Percentiles rank a stretch among this genome's conserved stretches.
Conservation (phyloP, 2,797 vertebrate genomes). For the Delichon dasypus region DNA sequence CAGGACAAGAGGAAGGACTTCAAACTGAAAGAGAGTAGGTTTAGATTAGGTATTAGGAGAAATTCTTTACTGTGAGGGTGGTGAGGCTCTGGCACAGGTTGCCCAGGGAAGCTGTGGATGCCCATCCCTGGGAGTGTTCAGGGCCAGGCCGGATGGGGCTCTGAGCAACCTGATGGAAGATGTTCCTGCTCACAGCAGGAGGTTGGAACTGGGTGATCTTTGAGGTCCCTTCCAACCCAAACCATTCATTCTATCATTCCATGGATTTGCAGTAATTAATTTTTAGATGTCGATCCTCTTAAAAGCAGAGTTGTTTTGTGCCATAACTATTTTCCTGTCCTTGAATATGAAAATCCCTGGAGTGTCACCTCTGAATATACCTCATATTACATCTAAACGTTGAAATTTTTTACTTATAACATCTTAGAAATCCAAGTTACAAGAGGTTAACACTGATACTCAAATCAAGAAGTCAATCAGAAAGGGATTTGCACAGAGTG, state of each 20-base stretch:
- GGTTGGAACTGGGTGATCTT: background rate
- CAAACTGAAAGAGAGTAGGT: background rate
- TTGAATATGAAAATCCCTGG: background rate
- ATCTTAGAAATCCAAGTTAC: background rate
- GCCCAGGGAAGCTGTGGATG: background rate
- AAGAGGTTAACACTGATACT: background rate
- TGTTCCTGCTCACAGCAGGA: background rate
- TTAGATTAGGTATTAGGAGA: background rate
- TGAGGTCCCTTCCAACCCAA: background rate
- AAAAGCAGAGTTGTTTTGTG: background rate
- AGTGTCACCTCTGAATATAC: background rate
- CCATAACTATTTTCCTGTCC: background rate
- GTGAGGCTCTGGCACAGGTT: background rate
- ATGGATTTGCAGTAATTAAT: background rate
- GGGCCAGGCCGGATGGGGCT: background rate
- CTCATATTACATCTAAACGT: background rate
- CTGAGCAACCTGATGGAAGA: background rate
- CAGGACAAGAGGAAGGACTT: background rate
- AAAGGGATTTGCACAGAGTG: background rate
- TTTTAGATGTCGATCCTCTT: background rate
- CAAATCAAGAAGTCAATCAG: background rate
- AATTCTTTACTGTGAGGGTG: background rate
- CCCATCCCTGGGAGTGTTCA: background rate
- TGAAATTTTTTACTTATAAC: background rate
- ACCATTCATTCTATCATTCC: background rate